Evolutionary conservation across 2,888 invertebrate genomes (phyloP).

Genomic region (Sphinx pinastri): DNA sequence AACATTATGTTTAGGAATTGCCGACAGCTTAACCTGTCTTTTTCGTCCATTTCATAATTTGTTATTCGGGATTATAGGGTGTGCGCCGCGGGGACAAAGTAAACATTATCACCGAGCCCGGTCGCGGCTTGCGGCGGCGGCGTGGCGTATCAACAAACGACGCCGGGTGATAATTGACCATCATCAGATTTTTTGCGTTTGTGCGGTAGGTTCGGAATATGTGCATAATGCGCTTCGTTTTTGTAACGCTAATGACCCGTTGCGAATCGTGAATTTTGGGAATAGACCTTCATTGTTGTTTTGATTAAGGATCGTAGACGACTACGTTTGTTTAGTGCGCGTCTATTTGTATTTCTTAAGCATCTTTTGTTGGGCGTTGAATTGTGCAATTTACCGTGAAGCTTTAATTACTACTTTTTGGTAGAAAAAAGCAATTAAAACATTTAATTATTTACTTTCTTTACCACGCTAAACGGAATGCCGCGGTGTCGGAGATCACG

Average conservation of each 20-base stretch:
- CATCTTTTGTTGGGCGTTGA: neutral
- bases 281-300: conserved; percentile 19
- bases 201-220: conserved; percentile 51
- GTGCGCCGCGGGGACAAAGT: conserved; percentile 80
- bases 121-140: conserved; percentile 32
- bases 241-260: conserved; percentile 25
- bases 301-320: conserved; percentile 4
- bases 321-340: conserved; percentile 3
- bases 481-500: no score
- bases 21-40: conserved; percentile 82
- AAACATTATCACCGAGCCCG: conserved; percentile 67
- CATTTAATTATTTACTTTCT: no score
- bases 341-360: neutral
- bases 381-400: neutral
- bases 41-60: conserved; percentile 82
- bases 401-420: no score
- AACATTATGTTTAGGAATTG: conserved; percentile 83
- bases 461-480: no score
- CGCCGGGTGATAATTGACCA: conserved; percentile 59
- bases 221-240: conserved; percentile 34
- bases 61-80: conserved; percentile 80
- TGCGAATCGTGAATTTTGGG: conserved; percentile 23
- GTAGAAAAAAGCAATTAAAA: no score
- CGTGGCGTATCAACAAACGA: conserved; percentile 50
- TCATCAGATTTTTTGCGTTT: conserved; percentile 51